A percentile compares a stretch with the other conserved stretches of the same genome.
phyloP scores from a whole-genome alignment of 2,113 vertebrate genomes.

The Hylia prasina region DNA sequence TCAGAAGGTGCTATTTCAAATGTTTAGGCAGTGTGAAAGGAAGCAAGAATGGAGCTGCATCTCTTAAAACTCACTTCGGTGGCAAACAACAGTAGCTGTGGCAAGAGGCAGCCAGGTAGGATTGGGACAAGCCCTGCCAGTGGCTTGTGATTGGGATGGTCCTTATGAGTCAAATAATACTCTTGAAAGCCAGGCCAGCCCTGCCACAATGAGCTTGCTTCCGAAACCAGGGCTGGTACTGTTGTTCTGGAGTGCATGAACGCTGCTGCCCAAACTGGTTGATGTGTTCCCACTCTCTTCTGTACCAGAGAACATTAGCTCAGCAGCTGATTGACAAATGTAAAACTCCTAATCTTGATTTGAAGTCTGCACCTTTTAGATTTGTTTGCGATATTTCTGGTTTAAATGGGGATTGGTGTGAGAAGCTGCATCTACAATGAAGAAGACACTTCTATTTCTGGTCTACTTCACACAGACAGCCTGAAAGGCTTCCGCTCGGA shows the following conservation, averaged over 20 bases:
- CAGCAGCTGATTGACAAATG: neutral
- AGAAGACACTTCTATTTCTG: neutral
- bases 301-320: neutral
- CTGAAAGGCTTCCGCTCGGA: neutral
- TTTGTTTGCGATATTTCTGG: slow-evolving; percentile 12
- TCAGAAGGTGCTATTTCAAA: neutral
- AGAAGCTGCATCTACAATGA: neutral
- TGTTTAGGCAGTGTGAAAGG: neutral
- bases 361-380: neutral
- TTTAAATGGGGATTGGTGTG: neutral
- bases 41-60: accelerated
- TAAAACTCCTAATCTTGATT: neutral
- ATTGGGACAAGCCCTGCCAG: accelerated
- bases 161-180: neutral
- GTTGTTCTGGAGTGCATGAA: neutral
- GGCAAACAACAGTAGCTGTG: neutral
- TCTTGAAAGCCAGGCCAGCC: neutral
- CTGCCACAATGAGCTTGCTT: neutral
- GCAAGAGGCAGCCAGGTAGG: neutral
- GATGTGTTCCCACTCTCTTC: neutral
- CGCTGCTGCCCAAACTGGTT: neutral
- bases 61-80: neutral
- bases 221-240: neutral
- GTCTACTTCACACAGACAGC: neutral
- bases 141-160: neutral